Evolutionary conservation across 2,888 invertebrate genomes (phyloP).

Genomic region (Diploptera punctata): DNA sequence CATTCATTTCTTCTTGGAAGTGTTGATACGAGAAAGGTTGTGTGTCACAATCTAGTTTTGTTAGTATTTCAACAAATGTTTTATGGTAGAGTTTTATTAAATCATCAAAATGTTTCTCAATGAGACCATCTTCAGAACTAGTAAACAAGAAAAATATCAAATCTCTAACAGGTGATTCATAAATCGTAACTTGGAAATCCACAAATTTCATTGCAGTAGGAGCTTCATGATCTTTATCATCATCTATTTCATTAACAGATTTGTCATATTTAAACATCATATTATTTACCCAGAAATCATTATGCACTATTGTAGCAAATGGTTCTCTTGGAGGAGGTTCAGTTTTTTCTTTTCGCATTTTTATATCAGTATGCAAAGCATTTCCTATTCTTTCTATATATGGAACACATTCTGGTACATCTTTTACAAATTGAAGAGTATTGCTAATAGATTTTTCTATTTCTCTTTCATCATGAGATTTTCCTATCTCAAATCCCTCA

Average conservation of each 20-base stretch:
- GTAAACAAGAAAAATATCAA: slow-evolving; percentile 63
- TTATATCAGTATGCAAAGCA: slow-evolving; percentile 3
- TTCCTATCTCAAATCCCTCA: background rate
- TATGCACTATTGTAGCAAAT: slow-evolving; percentile 62
- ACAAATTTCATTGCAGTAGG: slow-evolving; percentile 62
- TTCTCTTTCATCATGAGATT: slow-evolving; percentile 46
- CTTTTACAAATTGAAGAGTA: slow-evolving; percentile 38
- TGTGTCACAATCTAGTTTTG: slow-evolving; percentile 53
- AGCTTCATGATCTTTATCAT: background rate
- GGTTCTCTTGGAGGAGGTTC: slow-evolving; percentile 49
- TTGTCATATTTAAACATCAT: slow-evolving; percentile 60
- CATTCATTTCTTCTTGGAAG: slow-evolving; percentile 56
- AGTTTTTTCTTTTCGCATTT: background rate
- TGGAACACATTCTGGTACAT: slow-evolving; percentile 34
- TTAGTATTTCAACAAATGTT: slow-evolving; percentile 56
- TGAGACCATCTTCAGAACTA: slow-evolving; percentile 57
- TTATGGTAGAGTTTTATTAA: slow-evolving; percentile 62
- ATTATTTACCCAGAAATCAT: slow-evolving; percentile 68
- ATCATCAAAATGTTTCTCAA: slow-evolving; percentile 57
- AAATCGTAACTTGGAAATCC: slow-evolving; percentile 64
- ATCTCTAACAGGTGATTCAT: slow-evolving; percentile 60
- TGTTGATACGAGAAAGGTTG: slow-evolving; percentile 53
- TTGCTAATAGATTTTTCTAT: slow-evolving; percentile 47
- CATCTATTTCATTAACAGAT: slow-evolving; percentile 24
- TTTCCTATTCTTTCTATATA: slow-evolving; percentile 36